Evolutionary conservation across 2,888 invertebrate species (phyloP).

Genomic region (Philhelius pedissequus): DNA sequence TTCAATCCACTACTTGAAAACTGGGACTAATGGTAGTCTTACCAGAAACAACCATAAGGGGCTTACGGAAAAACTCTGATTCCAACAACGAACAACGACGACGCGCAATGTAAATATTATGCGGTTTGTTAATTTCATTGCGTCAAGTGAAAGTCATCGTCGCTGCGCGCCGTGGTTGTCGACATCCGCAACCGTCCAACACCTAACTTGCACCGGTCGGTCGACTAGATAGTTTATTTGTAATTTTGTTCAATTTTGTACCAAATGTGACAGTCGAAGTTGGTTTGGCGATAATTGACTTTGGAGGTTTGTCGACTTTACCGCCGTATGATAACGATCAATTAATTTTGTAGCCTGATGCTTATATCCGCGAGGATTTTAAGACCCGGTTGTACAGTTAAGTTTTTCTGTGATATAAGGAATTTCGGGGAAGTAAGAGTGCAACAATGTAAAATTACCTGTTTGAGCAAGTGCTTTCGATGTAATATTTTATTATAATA

Average conservation of each 20-base stretch:
- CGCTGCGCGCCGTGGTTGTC: no score
- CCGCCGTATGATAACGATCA: not conserved
- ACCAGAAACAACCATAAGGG: not conserved
- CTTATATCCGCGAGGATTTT: not conserved
- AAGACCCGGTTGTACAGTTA: not conserved
- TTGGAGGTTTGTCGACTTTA: constrained; percentile 11
- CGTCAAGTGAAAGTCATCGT: constrained; percentile 54
- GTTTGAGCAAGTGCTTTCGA: not conserved
- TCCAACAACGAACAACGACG: not conserved
- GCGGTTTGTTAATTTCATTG: not conserved
- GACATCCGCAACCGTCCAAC: not conserved
- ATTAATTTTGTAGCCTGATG: not conserved
- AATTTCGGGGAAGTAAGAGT: constrained; percentile 39
- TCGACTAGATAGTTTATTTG: not conserved
- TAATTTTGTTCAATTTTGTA: constrained; percentile 44
- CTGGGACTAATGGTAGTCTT: not conserved
- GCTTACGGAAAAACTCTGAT: not conserved
- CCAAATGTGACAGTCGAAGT: constrained; percentile 20
- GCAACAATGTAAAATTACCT: constrained; percentile 17
- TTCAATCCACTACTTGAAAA: not conserved
- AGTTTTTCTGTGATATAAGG: not conserved
- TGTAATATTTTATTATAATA: not conserved
- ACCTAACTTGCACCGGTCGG: not conserved
- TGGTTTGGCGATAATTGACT: constrained; percentile 33
- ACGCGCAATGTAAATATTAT: not conserved